Percentiles rank a stretch among this genome's conserved stretches.
These are phyloP conservation scores for Zaprionus tsacasi DNA, from an alignment of 1,140 invertebrate species.

Conservation along the genomic window DNA sequence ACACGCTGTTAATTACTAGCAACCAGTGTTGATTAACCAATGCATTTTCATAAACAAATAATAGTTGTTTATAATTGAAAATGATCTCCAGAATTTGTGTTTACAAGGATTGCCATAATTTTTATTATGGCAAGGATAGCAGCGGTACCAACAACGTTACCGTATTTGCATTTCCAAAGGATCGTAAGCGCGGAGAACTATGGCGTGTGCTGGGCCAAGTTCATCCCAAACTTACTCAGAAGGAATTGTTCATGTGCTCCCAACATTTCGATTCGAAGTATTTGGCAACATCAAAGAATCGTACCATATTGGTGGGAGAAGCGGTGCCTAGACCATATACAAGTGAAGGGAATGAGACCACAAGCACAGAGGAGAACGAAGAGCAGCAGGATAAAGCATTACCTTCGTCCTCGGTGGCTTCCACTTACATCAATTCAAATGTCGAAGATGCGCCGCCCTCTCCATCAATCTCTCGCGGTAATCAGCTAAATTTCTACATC, in stretches of 20 bases:
- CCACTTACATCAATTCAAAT: conserved; percentile 2
- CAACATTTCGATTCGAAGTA: conserved; percentile 70
- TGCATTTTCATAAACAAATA: neutral
- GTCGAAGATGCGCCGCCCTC: neutral
- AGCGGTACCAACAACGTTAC: conserved; percentile 28
- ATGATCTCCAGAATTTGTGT: conserved; percentile 58
- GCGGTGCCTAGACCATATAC: conserved; percentile 61
- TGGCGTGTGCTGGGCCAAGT: conserved; percentile 63
- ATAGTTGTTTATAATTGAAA: neutral
- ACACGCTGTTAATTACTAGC: neutral
- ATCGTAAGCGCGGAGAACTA: conserved; percentile 44
- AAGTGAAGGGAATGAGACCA: neutral
- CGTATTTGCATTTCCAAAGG: conserved; percentile 70
- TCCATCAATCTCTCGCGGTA: neutral
- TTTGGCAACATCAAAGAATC: conserved; percentile 49
- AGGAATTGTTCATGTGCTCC: conserved; percentile 65
- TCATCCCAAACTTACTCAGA: conserved; percentile 43
- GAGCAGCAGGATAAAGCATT: neutral
- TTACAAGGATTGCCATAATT: conserved; percentile 69
- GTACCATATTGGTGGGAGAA: conserved; percentile 59
- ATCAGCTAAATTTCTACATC: neutral
- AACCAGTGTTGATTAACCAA: neutral
- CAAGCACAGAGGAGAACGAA: neutral
- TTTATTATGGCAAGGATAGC: conserved; percentile 26
- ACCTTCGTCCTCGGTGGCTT: neutral